A percentile compares a stretch with the other conserved stretches of the same genome.
phyloP scores from a whole-genome alignment of 2,797 vertebrate genomes.

The Crotalus adamanteus region DNA sequence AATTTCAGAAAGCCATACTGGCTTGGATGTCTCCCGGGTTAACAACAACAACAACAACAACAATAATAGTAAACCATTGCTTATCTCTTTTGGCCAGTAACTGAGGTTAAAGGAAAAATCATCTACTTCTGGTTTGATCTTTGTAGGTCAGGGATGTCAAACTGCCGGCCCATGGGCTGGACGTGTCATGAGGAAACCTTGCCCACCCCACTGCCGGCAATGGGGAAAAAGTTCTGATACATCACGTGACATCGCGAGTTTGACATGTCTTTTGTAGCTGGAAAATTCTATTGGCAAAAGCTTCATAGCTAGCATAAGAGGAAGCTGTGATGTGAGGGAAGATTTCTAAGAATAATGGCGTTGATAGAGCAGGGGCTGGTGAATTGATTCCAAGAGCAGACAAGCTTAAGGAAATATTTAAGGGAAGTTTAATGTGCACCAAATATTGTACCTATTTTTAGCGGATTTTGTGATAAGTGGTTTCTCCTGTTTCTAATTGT shows the following conservation, averaged over 20 bases:
- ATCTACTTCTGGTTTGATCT: neutral
- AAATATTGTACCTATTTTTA: neutral
- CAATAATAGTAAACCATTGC: neutral
- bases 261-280: too few relatives aligned
- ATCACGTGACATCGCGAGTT: fast-evolving
- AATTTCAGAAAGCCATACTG: too few relatives aligned
- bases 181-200: too few relatives aligned
- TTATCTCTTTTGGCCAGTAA: neutral
- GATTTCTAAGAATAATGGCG: neutral
- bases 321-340: neutral
- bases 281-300: neutral
- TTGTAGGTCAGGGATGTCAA: neutral
- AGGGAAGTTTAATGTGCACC: neutral
- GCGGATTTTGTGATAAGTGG: neutral
- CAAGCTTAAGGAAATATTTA: neutral
- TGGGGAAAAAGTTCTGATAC: too few relatives aligned
- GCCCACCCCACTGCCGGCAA: too few relatives aligned
- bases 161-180: too few relatives aligned
- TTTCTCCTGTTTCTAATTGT: neutral
- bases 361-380: neutral
- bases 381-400: neutral
- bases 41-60: too few relatives aligned
- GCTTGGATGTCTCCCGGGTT: too few relatives aligned
- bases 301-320: neutral
- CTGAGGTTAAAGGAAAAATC: neutral